Percentiles rank a stretch among this genome's conserved stretches.
Conservation (phyloP, 2,797 vertebrate genomes). For the Argentina silus region DNA sequence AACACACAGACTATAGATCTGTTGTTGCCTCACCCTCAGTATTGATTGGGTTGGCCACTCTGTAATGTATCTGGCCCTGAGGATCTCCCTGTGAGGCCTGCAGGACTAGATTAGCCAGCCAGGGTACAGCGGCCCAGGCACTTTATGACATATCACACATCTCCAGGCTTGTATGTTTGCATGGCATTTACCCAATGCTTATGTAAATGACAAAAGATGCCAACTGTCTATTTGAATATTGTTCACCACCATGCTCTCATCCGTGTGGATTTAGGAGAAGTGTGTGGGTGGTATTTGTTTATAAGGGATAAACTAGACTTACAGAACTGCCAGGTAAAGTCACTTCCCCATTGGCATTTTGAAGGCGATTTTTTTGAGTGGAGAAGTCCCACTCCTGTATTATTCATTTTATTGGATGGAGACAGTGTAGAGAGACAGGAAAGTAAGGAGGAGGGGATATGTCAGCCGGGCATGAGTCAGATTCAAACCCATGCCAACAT, state of each 20-base stretch:
- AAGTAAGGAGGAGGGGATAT: too few relatives aligned
- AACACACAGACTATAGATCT: slow-evolving; percentile 9
- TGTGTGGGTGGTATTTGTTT: neutral
- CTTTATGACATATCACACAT: neutral
- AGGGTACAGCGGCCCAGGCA: neutral
- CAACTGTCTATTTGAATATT: slow-evolving; percentile 1
- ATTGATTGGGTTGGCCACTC: neutral
- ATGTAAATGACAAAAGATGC: slow-evolving; percentile 18
- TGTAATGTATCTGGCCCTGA: neutral
- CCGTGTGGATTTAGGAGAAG: neutral
- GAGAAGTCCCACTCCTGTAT: too few relatives aligned
- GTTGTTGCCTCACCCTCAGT: neutral
- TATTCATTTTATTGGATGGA: too few relatives aligned
- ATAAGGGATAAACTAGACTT: neutral
- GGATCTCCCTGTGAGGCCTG: neutral
- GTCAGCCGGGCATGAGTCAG: too few relatives aligned
- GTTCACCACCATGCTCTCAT: neutral
- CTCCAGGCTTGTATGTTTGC: slow-evolving; percentile 12
- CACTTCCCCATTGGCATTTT: too few relatives aligned
- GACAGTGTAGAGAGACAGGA: too few relatives aligned
- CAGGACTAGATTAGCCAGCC: neutral
- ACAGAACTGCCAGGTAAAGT: neutral
- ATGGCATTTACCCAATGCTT: slow-evolving; percentile 10
- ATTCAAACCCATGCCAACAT: too few relatives aligned
- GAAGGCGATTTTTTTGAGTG: too few relatives aligned